Percentiles rank a stretch among this genome's conserved stretches.
Conservation (phyloP, 2,888 invertebrate species). For the Andrena trimmerana region DNA sequence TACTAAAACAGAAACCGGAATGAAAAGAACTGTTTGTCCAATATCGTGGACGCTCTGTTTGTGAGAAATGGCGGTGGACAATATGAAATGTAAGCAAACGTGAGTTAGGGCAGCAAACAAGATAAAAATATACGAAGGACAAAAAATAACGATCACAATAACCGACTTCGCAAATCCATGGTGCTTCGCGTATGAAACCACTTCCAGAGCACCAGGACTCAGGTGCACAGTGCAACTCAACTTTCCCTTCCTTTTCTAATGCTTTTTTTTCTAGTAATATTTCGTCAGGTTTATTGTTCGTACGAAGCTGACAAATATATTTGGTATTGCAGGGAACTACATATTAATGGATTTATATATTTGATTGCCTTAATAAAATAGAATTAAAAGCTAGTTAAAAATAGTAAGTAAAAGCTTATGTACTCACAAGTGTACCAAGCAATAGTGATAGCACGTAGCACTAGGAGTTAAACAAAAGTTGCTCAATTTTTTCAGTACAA, state of each 20-base stretch:
- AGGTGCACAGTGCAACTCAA: conserved; percentile 43
- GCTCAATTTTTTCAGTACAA: too few relatives aligned
- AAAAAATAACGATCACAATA: conserved; percentile 17
- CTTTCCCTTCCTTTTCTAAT: conserved; percentile 11
- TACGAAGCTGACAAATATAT: background rate
- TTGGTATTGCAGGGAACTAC: background rate
- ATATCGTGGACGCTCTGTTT: background rate
- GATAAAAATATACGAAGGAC: conserved; percentile 12
- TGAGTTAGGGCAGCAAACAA: conserved; percentile 15
- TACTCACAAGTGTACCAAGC: too few relatives aligned
- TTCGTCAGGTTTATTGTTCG: conserved; percentile 12
- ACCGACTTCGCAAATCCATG: conserved; percentile 36
- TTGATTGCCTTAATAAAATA: background rate
- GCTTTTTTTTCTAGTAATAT: background rate
- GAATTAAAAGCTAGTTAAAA: too few relatives aligned
- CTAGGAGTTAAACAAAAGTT: too few relatives aligned
- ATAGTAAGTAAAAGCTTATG: too few relatives aligned
- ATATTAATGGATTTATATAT: background rate
- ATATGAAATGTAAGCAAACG: conserved; percentile 16
- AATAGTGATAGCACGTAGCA: too few relatives aligned
- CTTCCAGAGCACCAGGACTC: conserved; percentile 25
- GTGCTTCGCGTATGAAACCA: conserved; percentile 14
- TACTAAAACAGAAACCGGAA: background rate
- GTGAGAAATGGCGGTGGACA: background rate
- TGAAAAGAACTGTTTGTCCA: background rate